Evolutionary conservation across 2,113 vertebrate species (phyloP), one percentile per base, ranked within the genome.

Genomic region (Nesospiza acunhae): DNA sequence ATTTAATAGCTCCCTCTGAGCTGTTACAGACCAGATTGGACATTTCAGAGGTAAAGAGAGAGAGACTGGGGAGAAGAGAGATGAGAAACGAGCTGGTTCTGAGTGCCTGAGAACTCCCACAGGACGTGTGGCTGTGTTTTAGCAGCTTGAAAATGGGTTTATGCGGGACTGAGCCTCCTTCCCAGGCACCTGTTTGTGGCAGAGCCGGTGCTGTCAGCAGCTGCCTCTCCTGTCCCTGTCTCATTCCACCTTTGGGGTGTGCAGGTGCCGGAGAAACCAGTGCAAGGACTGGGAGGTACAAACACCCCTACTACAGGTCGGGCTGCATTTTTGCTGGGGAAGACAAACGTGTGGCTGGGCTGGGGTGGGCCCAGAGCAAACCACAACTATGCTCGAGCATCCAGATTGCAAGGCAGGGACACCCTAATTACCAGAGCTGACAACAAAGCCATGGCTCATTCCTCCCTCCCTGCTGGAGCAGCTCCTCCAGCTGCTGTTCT

Each of bases 51-150:
- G 66, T 80, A 88, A 87, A 79, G 4, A 75, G 44, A 74, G 4
- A 78, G 44, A 77, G 41, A 20, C 46, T 13, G 75, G 28, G 87
- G 87, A 55, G 53, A 70, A 55, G 70, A 42, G 53, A 56, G 35
- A n/a, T 21, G 63, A 27, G 84, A 76, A 79, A 58, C 14, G 26
- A 90, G 93, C 70, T 59, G 72, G 63, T 73, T 77, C 28, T 52
- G 89, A 63, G 80, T 22, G 15, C 35, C 24, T 55, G 89, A 78
- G 76, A 89, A 78, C 92, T 94, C 95, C 92, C 88, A 66, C 92
- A 35, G 94, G 68, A 90, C 39, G 39, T 1, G 72, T 86, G 90
- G 59, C 41, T 59, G 84, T 55, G 46, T 92, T 94, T 79, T 31
- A 89, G 84, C 81, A 93, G 91, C 67, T 90, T 82, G 86, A 55